These are phyloP conservation scores for Clarias macrocephalus DNA, from an alignment of 2,113 vertebrate genomes.

Conservation along the genomic window DNA sequence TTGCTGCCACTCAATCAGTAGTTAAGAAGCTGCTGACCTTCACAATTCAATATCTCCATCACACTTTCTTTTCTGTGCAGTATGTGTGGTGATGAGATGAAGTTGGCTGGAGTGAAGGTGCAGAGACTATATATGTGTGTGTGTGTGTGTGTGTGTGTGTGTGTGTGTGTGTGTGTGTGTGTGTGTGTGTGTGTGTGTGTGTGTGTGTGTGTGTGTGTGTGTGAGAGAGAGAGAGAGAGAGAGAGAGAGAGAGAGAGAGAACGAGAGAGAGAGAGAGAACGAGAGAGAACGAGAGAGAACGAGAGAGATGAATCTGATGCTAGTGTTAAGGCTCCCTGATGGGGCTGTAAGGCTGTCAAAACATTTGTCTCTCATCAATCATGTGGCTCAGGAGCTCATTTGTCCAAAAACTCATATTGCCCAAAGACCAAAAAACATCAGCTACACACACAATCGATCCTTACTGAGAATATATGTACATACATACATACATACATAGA, in stretches of 20 bases:
- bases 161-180: no score
- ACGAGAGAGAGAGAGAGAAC: no score
- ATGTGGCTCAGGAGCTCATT: constrained; percentile 38
- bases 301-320: constrained; percentile 20
- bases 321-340: constrained; percentile 30
- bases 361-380: constrained; percentile 23
- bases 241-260: no score
- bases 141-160: not conserved
- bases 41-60: constrained; percentile 18
- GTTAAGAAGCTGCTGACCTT: constrained; percentile 19
- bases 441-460: not conserved
- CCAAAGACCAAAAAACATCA: not conserved
- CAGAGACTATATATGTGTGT: not conserved
- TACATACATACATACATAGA: not conserved
- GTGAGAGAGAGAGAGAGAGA: no score
- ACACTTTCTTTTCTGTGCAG: not conserved
- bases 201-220: no score
- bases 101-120: not conserved
- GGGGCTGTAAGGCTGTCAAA: constrained; percentile 16
- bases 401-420: constrained; percentile 21
- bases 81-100: not conserved
- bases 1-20: not conserved
- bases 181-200: no score
- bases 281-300: no score
- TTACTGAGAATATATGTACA: not conserved